These are phyloP conservation scores for Neopelma chrysocephalum DNA, from an alignment of 2,797 vertebrate species.

Conservation along the genomic window DNA sequence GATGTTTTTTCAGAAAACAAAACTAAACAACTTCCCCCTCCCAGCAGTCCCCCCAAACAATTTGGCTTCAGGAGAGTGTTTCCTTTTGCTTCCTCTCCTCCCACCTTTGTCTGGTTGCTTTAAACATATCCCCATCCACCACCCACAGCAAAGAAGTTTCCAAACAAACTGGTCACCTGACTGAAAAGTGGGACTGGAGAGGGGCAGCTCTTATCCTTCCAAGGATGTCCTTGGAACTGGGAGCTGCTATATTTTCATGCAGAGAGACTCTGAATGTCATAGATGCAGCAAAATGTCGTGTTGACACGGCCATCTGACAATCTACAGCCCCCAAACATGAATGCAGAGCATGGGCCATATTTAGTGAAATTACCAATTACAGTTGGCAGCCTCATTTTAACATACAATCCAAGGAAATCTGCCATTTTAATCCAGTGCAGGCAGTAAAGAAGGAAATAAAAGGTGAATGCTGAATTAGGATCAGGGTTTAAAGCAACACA, in stretches of 20 bases:
- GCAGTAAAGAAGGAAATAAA: not conserved
- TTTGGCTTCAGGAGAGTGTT: not conserved
- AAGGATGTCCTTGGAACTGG: not conserved
- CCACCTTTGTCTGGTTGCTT: not conserved
- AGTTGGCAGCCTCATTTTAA: not conserved
- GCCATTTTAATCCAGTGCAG: not conserved
- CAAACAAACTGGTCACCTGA: not conserved
- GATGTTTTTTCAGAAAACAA: conserved; percentile 59
- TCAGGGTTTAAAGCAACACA: not conserved
- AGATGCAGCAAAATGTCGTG: not conserved
- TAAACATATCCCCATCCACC: not conserved
- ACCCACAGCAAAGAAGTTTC: not conserved
- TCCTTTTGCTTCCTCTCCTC: not conserved
- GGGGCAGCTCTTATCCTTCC: not conserved
- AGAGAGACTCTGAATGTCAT: not conserved
- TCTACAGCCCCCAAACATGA: not conserved
- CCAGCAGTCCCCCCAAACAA: not conserved
- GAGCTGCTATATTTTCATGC: not conserved
- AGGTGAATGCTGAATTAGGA: not conserved
- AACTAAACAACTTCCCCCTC: not conserved
- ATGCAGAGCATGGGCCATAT: not conserved
- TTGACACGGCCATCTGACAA: not conserved
- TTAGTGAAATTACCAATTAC: not conserved
- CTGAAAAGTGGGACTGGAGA: not conserved
- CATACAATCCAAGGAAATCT: not conserved